A percentile compares a stretch with the other conserved stretches of the same genome.
Conservation (phyloP, 2,888 invertebrate species). For the Petrophora chlorosata region DNA sequence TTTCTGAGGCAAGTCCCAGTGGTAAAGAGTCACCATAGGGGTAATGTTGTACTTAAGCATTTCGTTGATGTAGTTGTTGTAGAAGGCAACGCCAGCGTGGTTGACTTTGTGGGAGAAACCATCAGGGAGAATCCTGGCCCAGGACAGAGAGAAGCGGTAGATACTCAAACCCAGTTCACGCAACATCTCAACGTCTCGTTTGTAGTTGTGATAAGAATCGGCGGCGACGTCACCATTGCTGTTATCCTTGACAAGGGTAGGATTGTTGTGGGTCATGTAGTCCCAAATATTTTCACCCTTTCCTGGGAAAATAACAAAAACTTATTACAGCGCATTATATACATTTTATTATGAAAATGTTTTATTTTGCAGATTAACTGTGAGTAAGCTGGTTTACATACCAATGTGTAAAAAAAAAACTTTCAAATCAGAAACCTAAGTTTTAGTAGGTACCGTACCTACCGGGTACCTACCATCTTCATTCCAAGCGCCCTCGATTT, state of each 20-base stretch:
- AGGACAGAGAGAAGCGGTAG: conserved; percentile 83
- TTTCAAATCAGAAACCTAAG: no score
- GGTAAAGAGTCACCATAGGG: conserved; percentile 83
- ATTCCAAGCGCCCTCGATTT: conserved; percentile 65
- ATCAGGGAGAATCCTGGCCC: conserved; percentile 85
- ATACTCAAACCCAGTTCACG: conserved; percentile 69
- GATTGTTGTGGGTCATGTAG: conserved; percentile 52
- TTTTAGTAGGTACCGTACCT: no score
- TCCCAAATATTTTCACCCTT: conserved; percentile 66
- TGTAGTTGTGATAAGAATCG: conserved; percentile 84
- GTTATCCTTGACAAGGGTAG: conserved; percentile 46
- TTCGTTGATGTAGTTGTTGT: conserved; percentile 85
- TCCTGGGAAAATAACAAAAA: conserved; percentile 44
- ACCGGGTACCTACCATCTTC: conserved; percentile 61
- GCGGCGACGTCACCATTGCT: conserved; percentile 84
- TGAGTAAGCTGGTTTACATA: no score
- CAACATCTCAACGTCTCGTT: conserved; percentile 80
- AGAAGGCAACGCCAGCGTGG: conserved; percentile 85
- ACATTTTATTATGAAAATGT: no score
- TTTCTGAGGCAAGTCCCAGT: conserved; percentile 81
- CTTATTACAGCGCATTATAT: no score
- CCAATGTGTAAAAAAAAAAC: no score
- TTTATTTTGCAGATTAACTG: no score
- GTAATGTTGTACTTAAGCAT: conserved; percentile 83
- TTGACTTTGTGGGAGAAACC: conserved; percentile 80